Evolutionary conservation across 2,113 vertebrate genomes (phyloP), one percentile per base, ranked within the genome.

Genomic region (Urocitellus parryii): DNA sequence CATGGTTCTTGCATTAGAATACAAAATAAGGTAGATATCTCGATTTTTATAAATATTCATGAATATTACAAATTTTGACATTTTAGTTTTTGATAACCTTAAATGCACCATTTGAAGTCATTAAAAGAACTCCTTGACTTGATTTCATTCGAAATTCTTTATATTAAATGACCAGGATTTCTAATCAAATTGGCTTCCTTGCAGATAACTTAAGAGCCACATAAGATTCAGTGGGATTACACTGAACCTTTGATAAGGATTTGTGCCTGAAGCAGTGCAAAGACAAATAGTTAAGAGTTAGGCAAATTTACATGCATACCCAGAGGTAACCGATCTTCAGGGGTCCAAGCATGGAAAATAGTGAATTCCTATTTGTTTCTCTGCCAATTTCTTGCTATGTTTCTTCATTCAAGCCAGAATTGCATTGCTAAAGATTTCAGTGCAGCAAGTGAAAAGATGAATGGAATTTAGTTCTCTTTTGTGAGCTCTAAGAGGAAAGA

Each of bases 381-480:
- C 90, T 98, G 98, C 98, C 98, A 98, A 94, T 98, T 98, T 98
- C 96, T 98, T 93, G 84, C 98, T 98, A 95, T 98, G 96, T 98
- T 98, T 99, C 98, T 97, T 98, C 96, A 98, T 98, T 98, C 95
- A 97, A 98, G 98, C 96, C 97, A 98, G 96, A 98, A 98, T 0
- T 96, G 90, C 97, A 96, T 98, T 98, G 97, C 97, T 98, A 98
- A 98, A 98, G 98, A 98, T 98, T 98, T 98, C 97, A 97, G 97
- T 98, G 97, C 98, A 98, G 97, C 97, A 97, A 98, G 96, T 98
- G 98, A 99, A 99, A 98, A 97, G 98, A 98, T 98, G 98, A 98
- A 99, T 98, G 98, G 98, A 99, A 98, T 98, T 98, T 98, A 98
- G 92, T 97, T 98, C 98, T 98, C 97, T 98, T 98, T 99, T 99